Evolutionary conservation across 1,140 invertebrate species (phyloP).

Genomic region (Pseudomyrmex cubaensis): DNA sequence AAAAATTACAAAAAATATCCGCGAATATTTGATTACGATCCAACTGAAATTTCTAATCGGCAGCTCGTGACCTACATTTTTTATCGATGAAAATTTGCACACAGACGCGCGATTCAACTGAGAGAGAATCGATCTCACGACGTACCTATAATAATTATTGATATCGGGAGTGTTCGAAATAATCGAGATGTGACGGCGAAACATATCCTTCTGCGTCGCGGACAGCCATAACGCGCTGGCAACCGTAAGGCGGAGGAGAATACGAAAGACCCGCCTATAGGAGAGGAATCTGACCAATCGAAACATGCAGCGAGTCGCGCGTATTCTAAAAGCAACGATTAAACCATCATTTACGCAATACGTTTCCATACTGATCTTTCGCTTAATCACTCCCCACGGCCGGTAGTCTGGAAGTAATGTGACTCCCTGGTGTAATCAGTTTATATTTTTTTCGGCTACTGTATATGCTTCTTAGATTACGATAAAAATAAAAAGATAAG

Average conservation of each 20-base stretch:
- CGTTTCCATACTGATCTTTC: background rate
- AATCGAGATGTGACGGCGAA: slow-evolving; percentile 61
- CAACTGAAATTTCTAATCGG: background rate
- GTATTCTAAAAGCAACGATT: slow-evolving; percentile 67
- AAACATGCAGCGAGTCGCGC: slow-evolving; percentile 51
- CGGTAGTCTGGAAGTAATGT: background rate
- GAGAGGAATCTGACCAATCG: slow-evolving; percentile 76
- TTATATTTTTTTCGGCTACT: background rate
- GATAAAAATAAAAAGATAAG: background rate
- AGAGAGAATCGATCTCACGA: slow-evolving; percentile 10
- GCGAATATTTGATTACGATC: background rate
- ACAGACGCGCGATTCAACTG: background rate
- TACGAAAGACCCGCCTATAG: slow-evolving; percentile 77
- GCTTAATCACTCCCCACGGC: background rate
- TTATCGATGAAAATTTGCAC: background rate
- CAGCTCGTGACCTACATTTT: background rate
- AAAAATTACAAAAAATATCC: background rate
- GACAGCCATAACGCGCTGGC: slow-evolving; percentile 78
- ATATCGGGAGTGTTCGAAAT: slow-evolving; percentile 51
- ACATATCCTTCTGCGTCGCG: slow-evolving; percentile 69
- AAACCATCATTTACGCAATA: slow-evolving; percentile 60
- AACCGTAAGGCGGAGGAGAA: slow-evolving; percentile 79
- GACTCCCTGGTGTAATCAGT: background rate
- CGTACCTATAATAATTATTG: slow-evolving; percentile 58
- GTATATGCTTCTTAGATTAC: background rate